Evolutionary conservation across 2,797 vertebrate genomes (phyloP), one percentile per base, ranked within the genome.

Genomic region (Dallia pectoralis): DNA sequence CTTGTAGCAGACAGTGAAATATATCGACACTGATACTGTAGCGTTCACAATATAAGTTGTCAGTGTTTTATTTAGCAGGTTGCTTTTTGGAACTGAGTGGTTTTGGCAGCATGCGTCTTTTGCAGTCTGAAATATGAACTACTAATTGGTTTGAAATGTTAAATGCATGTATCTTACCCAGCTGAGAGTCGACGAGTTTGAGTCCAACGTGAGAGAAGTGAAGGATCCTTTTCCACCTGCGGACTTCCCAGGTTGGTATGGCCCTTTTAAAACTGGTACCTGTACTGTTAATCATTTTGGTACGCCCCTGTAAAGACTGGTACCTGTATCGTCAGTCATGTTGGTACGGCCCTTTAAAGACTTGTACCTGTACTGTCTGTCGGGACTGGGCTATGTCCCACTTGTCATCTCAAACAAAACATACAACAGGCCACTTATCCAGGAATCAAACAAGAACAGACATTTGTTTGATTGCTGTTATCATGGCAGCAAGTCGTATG

Each of bases 171-270:
- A 73, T 27, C 9, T 36, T 78, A 72, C 74, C 33, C 90, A 99
- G 98, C 92, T 99, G 49, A 99, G 97, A 93, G 82, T 99, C 5
- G 98, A 99, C 0, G 97, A 99, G 80, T 99, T 99, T 93, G 97
- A 99, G 88, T 98, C 97, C 30, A 97, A 97, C 11, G 97, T 99
- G 74, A 99, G 99, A 53, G 97, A 99, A 89, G 95, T 98, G 75
- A 99, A 99, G 85, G 98, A 99, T 76, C 98, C 98, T 0, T 99
- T 99, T 84, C 98, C 98, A 51, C 97, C 97, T 7, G 96, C 95
- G 4, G 98, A 99, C 82, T 99, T 99, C 81, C 98, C 98, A 93
- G 98, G 98, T 99, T 22, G 51, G 51, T 22, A 56, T 4, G 36
- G 36, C 36, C 36, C 36, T 40, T 40, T 40, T 6, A 7, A 9